phyloP scores from a whole-genome alignment of 2,797 vertebrate species.

The Anabacerthia variegaticeps region DNA sequence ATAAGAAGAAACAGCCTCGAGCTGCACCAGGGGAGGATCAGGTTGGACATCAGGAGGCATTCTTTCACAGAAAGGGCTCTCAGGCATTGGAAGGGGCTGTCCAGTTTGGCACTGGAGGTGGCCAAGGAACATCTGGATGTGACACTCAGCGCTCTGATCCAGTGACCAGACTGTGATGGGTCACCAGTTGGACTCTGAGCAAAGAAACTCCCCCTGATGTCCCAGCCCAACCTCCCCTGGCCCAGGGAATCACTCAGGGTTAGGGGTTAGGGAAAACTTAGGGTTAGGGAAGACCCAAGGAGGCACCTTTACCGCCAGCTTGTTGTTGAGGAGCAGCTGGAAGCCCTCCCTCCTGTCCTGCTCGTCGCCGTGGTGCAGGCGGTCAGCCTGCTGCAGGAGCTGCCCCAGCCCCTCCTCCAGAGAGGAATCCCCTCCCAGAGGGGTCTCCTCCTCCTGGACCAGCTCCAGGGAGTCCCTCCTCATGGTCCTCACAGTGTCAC shows the following conservation, averaged over 20 bases:
- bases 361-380: conserved; percentile 81
- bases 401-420: conserved; percentile 81
- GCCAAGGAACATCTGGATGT: rapidly evolving
- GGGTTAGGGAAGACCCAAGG: not conserved
- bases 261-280: no score
- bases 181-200: rapidly evolving
- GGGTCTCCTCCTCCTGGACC: conserved; percentile 67
- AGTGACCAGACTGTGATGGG: not conserved
- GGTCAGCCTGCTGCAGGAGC: conserved; percentile 86
- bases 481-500: conserved; percentile 84
- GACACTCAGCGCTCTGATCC: not conserved
- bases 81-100: not conserved
- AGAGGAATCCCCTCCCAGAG: not conserved
- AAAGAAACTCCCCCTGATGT: not conserved
- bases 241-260: not conserved
- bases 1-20: not conserved
- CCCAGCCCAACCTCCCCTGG: not conserved
- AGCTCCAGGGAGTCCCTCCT: conserved; percentile 79
- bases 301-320: conserved; percentile 79
- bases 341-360: conserved; percentile 84
- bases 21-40: not conserved
- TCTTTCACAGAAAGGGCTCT: not conserved
- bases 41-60: not conserved
- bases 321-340: conserved; percentile 85
- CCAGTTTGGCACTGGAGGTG: not conserved